These are phyloP conservation scores for Aphidius colemani DNA, from an alignment of 2,888 invertebrate genomes.

Conservation along the genomic window DNA sequence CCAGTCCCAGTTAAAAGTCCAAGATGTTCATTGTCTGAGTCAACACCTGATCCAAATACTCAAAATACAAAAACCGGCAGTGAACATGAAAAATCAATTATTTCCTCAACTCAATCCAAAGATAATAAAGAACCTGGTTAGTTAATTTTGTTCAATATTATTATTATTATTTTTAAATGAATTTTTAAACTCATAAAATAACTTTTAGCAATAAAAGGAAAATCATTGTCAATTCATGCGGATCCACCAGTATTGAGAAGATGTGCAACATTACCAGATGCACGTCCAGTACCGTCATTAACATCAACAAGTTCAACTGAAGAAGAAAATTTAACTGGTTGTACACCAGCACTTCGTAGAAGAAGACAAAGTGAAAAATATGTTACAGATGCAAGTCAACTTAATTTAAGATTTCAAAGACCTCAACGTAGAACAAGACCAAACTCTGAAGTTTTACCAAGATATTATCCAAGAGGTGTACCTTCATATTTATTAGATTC, in stretches of 20 bases:
- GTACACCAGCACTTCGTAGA: conserved; percentile 74
- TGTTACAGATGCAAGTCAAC: conserved; percentile 81
- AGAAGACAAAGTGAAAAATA: conserved; percentile 82
- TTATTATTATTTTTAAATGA: conserved; percentile 16
- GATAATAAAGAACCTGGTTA: conserved; percentile 53
- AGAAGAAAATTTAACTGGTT: conserved; percentile 57
- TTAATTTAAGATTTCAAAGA: conserved; percentile 79
- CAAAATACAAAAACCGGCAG: conserved; percentile 46
- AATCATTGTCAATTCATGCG: conserved; percentile 48
- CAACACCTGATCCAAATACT: conserved; percentile 52
- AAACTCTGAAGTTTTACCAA: conserved; percentile 49
- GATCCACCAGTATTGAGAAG: conserved; percentile 51
- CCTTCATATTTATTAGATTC: conserved; percentile 54
- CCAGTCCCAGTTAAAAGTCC: conserved; percentile 66
- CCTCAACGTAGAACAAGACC: conserved; percentile 59
- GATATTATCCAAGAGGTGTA: conserved; percentile 52
- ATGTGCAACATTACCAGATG: conserved; percentile 59
- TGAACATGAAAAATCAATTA: conserved; percentile 46
- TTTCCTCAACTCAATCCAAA: conserved; percentile 41
- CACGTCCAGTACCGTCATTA: conserved; percentile 48
- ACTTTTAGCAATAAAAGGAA: conserved; percentile 54
- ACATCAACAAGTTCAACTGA: conserved; percentile 55
- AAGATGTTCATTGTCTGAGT: conserved; percentile 53
- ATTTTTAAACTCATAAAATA: conserved; percentile 40
- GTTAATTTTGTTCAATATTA: conserved; percentile 35